These are phyloP conservation scores for Caenorhabditis latens DNA, from an alignment of 1,140 invertebrate genomes.

Conservation along the genomic window DNA sequence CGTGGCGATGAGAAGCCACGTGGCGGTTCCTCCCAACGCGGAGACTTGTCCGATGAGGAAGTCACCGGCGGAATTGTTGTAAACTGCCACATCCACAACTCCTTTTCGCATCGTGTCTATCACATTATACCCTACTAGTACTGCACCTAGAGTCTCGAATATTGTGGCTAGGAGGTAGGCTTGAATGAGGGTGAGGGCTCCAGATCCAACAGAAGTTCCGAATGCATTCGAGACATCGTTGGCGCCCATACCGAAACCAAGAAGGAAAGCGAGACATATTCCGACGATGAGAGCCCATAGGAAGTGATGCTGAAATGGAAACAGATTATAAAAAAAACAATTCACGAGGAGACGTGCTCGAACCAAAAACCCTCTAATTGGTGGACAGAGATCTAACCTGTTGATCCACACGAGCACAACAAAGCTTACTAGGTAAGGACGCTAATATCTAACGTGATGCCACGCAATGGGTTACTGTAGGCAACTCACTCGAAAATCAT, in stretches of 20 bases:
- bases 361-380: too few species aligned
- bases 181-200: constrained; percentile 84
- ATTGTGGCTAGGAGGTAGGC: constrained; percentile 93
- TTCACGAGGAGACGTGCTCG: too few species aligned
- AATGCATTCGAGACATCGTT: constrained; percentile 78
- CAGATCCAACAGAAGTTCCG: constrained; percentile 60
- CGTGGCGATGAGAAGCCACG: constrained; percentile 93
- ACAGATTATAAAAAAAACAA: background rate
- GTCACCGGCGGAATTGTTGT: constrained; percentile 86
- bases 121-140: constrained; percentile 86
- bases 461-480: background rate
- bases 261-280: constrained; percentile 90
- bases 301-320: constrained; percentile 14
- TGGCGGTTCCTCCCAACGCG: constrained; percentile 79
- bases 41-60: constrained; percentile 91
- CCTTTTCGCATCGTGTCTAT: constrained; percentile 97
- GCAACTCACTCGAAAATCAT: constrained; percentile 25
- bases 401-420: too few species aligned
- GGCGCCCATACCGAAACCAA: constrained; percentile 96
- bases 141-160: constrained; percentile 85
- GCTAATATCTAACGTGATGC: too few species aligned
- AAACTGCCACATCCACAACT: constrained; percentile 89
- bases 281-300: constrained; percentile 82
- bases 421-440: too few species aligned
- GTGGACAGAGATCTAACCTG: too few species aligned